Conservation (phyloP, 2,888 invertebrate species). For the Hemistola chrysoprasaria region DNA sequence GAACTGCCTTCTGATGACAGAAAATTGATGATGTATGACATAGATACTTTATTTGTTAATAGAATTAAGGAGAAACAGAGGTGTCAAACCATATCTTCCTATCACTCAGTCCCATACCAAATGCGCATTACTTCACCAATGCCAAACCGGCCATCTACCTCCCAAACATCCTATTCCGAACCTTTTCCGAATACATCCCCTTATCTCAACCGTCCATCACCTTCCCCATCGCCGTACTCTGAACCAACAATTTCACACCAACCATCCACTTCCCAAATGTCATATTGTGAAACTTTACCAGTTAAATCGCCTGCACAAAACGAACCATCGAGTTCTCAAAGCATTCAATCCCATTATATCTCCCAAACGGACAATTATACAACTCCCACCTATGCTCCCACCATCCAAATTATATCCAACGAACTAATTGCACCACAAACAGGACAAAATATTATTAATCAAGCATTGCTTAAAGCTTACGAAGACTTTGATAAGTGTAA, state of each 20-base stretch:
- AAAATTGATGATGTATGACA: slow-evolving; percentile 17
- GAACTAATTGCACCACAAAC: not conserved
- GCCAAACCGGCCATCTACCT: slow-evolving; percentile 8
- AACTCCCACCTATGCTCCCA: not conserved
- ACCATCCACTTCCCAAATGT: not conserved
- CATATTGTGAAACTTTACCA: not conserved
- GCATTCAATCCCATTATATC: slow-evolving; percentile 1
- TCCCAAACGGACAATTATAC: not conserved
- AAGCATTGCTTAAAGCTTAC: not conserved
- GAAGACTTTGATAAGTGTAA: not conserved
- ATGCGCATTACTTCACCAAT: slow-evolving; percentile 11
- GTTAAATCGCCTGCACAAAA: too few species aligned
- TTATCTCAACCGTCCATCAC: not conserved
- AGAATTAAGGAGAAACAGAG: not conserved
- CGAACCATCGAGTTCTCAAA: too few species aligned
- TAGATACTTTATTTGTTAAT: slow-evolving; percentile 11
- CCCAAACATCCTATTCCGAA: slow-evolving; percentile 7
- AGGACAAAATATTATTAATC: not conserved
- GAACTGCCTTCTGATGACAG: slow-evolving; percentile 16
- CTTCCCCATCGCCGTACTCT: slow-evolving; percentile 4
- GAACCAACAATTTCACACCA: slow-evolving; percentile 6
- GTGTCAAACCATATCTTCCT: slow-evolving; percentile 8
- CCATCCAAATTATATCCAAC: not conserved
- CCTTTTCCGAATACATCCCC: slow-evolving; percentile 2
- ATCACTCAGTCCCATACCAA: slow-evolving; percentile 12